Evolutionary conservation across 2,888 invertebrate genomes (phyloP).

Genomic region (Cephus spinipes): DNA sequence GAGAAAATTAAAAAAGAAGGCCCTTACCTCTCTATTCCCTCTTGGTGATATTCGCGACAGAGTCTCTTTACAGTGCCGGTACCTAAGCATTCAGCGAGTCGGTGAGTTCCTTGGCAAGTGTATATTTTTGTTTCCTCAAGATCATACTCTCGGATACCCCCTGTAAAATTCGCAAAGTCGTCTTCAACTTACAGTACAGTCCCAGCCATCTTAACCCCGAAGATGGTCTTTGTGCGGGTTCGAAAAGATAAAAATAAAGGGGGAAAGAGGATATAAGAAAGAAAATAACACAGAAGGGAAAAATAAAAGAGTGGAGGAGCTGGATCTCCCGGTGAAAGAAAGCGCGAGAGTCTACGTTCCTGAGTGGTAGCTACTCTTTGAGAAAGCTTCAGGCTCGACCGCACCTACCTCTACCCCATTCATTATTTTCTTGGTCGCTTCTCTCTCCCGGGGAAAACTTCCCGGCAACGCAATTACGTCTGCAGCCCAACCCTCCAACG

Average conservation of each 20-base stretch:
- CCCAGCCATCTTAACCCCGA: neutral
- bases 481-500: conserved; percentile 36
- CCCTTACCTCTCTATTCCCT: neutral
- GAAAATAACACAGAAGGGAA: neutral
- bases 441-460: conserved; percentile 59
- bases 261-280: neutral
- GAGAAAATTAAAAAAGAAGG: neutral
- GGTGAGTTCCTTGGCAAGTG: neutral
- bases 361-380: conserved; percentile 22
- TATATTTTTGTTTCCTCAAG: neutral
- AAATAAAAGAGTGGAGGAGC: neutral
- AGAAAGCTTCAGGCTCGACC: conserved; percentile 28
- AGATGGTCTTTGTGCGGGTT: neutral
- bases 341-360: neutral
- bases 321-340: neutral
- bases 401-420: conserved; percentile 48
- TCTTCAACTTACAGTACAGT: neutral
- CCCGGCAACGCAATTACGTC: conserved; percentile 65
- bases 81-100: neutral
- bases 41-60: neutral
- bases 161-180: neutral
- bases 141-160: neutral
- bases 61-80: neutral
- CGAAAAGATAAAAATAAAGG: neutral
- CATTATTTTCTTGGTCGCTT: conserved; percentile 66